These are phyloP conservation scores for Scopus umbretta DNA, from an alignment of 2,113 vertebrate species.

Conservation along the genomic window DNA sequence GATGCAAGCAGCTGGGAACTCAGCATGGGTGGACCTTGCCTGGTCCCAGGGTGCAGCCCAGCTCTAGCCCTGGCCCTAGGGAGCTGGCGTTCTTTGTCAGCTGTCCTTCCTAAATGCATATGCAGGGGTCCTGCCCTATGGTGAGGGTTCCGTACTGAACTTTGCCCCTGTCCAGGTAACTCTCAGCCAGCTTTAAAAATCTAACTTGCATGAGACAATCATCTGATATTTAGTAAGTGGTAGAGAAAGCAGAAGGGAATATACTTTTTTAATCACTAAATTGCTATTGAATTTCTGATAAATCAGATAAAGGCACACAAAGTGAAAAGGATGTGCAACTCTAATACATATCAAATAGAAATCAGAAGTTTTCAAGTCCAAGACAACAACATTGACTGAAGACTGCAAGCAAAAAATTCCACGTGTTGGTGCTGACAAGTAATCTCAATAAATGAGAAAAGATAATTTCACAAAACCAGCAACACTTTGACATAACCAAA, in stretches of 20 bases:
- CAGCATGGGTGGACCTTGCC: fast-evolving
- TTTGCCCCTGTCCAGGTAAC: not conserved
- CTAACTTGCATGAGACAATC: not conserved
- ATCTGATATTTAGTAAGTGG: not conserved
- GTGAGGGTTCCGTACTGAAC: not conserved
- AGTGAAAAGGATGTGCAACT: not conserved
- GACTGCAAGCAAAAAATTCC: not conserved
- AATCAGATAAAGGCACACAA: not conserved
- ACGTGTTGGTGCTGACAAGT: not conserved
- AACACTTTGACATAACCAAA: not conserved
- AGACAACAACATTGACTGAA: not conserved
- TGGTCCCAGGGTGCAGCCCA: not conserved
- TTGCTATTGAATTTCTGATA: not conserved
- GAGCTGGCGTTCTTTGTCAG: fast-evolving
- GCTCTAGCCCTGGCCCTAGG: no score
- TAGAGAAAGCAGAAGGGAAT: not conserved
- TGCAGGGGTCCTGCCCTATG: not conserved
- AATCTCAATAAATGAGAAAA: not conserved
- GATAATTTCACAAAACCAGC: not conserved
- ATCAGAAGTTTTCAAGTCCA: not conserved
- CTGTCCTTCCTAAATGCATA: fast-evolving
- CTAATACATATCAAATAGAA: not conserved
- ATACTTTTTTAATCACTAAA: not conserved
- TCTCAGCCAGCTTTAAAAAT: not conserved
- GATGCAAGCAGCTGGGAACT: fast-evolving